These are phyloP conservation scores for Melinaea marsaeus DNA, from an alignment of 2,888 invertebrate species.

Conservation along the genomic window DNA sequence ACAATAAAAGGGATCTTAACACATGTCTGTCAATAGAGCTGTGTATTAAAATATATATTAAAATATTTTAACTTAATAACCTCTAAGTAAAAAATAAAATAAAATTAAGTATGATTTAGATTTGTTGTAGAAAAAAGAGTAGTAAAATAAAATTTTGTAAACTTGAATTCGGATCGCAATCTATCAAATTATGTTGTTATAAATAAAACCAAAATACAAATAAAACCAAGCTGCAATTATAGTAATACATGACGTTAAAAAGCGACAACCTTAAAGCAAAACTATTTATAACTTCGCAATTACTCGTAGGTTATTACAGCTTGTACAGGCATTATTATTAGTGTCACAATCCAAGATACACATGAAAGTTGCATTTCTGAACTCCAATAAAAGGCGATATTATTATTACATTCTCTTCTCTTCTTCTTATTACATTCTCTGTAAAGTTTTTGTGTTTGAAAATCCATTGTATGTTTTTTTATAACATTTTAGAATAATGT, in stretches of 20 bases:
- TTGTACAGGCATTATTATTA: slow-evolving; percentile 34
- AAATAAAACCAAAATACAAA: too few relatives aligned
- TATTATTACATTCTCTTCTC: too few relatives aligned
- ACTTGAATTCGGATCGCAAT: too few relatives aligned
- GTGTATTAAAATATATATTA: slow-evolving; percentile 12
- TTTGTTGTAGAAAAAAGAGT: too few relatives aligned
- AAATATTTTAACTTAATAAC: background rate
- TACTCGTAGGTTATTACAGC: slow-evolving; percentile 37
- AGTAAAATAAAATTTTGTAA: too few relatives aligned
- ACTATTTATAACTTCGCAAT: slow-evolving; percentile 41
- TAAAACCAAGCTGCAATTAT: too few relatives aligned
- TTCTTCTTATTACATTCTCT: slow-evolving; percentile 11
- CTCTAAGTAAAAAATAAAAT: too few relatives aligned
- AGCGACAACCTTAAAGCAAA: slow-evolving; percentile 31
- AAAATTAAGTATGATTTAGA: too few relatives aligned
- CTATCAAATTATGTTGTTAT: too few relatives aligned
- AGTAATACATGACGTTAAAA: background rate
- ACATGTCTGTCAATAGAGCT: slow-evolving; percentile 34
- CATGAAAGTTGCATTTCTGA: slow-evolving; percentile 25
- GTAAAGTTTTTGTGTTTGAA: background rate
- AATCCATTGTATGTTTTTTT: background rate
- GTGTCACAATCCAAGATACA: slow-evolving; percentile 20
- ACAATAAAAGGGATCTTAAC: slow-evolving; percentile 39
- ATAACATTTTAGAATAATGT: too few relatives aligned
- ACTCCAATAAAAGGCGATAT: slow-evolving; percentile 15